Conservation (phyloP, 2,888 invertebrate species). For the Epinotia nisella region DNA sequence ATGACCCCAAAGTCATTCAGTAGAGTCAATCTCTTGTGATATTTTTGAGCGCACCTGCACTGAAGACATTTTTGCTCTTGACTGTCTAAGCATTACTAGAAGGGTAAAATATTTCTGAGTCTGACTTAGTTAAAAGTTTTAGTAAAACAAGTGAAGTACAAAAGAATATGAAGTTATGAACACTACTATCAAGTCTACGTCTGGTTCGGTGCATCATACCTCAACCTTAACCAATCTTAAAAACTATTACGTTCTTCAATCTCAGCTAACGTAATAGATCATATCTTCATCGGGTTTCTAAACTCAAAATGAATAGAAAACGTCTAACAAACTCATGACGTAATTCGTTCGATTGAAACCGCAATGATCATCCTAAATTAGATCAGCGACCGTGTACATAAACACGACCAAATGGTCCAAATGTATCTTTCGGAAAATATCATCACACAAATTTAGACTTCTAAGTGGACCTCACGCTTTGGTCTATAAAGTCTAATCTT, state of each 20-base stretch:
- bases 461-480: background rate
- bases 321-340: slow-evolving; percentile 7
- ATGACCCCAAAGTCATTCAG: too few species aligned
- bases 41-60: too few species aligned
- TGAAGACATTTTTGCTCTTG: too few species aligned
- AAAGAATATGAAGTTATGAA: too few species aligned
- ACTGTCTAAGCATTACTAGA: too few species aligned
- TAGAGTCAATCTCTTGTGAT: too few species aligned
- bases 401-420: background rate
- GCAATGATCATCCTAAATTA: slow-evolving; percentile 10
- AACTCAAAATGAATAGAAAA: slow-evolving; percentile 1
- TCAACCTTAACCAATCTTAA: background rate
- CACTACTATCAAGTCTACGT: too few species aligned
- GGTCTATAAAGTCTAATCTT: background rate
- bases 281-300: slow-evolving; percentile 18
- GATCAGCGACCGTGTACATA: slow-evolving; percentile 5
- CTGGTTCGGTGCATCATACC: too few species aligned
- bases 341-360: slow-evolving; percentile 13
- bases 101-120: too few species aligned
- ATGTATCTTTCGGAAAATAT: background rate
- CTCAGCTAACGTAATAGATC: slow-evolving; percentile 6
- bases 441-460: background rate
- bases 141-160: too few species aligned
- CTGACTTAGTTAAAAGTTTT: too few species aligned
- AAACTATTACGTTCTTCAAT: slow-evolving; percentile 12